A percentile compares a stretch with the other conserved stretches of the same genome.
Evolutionary conservation across 2,888 invertebrate species (phyloP).

Genomic region (Ochropleura plecta): DNA sequence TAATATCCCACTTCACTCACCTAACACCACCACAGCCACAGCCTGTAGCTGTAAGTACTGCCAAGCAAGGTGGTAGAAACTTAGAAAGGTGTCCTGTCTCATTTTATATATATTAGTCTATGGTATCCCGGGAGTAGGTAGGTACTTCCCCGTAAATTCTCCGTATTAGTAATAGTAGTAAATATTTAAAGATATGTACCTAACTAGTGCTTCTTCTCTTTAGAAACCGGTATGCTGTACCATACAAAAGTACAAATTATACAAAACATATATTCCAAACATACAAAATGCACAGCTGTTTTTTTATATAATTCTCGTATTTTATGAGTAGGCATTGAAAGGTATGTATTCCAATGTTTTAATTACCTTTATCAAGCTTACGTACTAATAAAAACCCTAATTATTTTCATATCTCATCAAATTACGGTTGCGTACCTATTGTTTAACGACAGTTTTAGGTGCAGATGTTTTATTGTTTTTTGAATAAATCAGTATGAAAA

Average conservation of each 20-base stretch:
- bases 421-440: conserved; percentile 42
- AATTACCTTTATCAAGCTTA: conserved; percentile 43
- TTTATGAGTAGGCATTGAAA: neutral
- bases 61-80: neutral
- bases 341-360: conserved; percentile 12
- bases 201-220: neutral
- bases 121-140: neutral
- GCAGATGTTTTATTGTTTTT: conserved; percentile 29
- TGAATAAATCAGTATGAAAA: conserved; percentile 31
- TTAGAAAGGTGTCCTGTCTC: neutral
- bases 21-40: neutral
- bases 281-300: neutral
- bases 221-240: neutral
- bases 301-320: neutral
- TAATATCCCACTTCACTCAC: neutral
- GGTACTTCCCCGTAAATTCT: neutral
- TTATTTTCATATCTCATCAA: conserved; percentile 50
- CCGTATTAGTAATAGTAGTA: neutral
- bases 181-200: neutral
- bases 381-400: conserved; percentile 43
- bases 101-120: too few species aligned
- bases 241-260: neutral
- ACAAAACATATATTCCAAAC: neutral
- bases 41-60: neutral
- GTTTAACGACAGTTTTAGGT: conserved; percentile 53